phyloP scores from a whole-genome alignment of 2,797 vertebrate species.

The Tamandua tetradactyla region DNA sequence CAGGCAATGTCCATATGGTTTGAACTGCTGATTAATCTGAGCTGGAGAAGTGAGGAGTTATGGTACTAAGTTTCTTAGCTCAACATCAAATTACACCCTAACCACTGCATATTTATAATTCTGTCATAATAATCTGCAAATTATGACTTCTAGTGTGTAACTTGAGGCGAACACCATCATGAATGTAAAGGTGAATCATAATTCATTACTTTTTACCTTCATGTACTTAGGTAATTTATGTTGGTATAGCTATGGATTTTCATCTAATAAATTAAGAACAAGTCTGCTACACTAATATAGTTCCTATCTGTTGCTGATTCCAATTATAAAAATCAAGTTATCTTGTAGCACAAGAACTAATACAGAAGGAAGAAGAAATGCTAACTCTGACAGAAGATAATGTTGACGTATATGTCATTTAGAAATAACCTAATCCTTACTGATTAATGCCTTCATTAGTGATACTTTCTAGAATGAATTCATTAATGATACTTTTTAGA shows the following conservation, averaged over 20 bases:
- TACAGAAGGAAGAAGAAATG: neutral
- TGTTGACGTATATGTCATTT: neutral
- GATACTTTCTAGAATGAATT: constrained; percentile 35
- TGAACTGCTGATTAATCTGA: neutral
- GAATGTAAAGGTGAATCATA: constrained; percentile 2
- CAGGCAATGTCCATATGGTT: neutral
- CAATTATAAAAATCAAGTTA: constrained; percentile 56
- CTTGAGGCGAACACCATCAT: neutral
- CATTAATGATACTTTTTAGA: constrained; percentile 31
- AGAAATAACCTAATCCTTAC: constrained; percentile 26
- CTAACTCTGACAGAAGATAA: constrained; percentile 7
- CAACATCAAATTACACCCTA: neutral
- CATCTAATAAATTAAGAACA: constrained; percentile 31
- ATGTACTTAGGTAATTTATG: neutral
- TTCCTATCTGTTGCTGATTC: neutral
- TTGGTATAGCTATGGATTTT: neutral
- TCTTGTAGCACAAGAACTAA: constrained; percentile 48
- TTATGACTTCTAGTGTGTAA: constrained; percentile 16
- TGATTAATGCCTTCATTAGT: neutral
- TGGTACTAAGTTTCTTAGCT: neutral
- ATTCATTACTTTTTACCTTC: constrained; percentile 27
- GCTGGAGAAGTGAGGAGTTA: neutral
- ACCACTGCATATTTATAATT: neutral
- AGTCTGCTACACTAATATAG: neutral
- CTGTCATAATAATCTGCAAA: neutral